phyloP scores from a whole-genome alignment of 2,888 invertebrate species.

The Conus canariensis region DNA sequence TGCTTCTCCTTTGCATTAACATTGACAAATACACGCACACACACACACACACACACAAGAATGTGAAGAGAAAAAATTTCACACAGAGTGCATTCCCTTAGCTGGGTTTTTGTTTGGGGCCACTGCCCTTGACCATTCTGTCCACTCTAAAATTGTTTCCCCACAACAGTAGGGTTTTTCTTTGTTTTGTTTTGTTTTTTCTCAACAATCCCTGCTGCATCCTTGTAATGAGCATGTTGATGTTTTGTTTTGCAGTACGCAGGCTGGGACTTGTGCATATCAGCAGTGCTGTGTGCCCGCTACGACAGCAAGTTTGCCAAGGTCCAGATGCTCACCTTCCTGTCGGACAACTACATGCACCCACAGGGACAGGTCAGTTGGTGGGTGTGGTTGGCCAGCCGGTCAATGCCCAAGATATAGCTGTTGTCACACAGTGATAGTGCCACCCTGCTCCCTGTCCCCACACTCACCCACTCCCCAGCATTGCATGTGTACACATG shows the following conservation, averaged over 20 bases:
- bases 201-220: background rate
- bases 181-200: background rate
- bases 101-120: too few relatives aligned
- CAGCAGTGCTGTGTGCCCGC: constrained; percentile 69
- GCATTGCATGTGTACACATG: background rate
- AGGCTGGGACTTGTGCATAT: constrained; percentile 78
- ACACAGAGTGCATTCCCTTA: too few relatives aligned
- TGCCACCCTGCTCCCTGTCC: too few relatives aligned
- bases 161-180: background rate
- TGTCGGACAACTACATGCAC: constrained; percentile 75
- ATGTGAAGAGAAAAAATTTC: too few relatives aligned
- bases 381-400: background rate
- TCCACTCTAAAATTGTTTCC: too few relatives aligned
- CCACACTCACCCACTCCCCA: too few relatives aligned
- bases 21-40: too few relatives aligned
- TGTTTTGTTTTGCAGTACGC: constrained; percentile 70
- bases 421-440: too few relatives aligned
- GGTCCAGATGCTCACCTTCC: constrained; percentile 71
- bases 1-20: too few relatives aligned
- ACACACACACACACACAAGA: too few relatives aligned
- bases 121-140: too few relatives aligned
- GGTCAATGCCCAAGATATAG: background rate
- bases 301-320: constrained; percentile 74
- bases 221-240: background rate
- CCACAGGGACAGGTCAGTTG: constrained; percentile 71